Conservation (phyloP, 2,797 vertebrate genomes). For the Percopsis omiscomaycus region DNA sequence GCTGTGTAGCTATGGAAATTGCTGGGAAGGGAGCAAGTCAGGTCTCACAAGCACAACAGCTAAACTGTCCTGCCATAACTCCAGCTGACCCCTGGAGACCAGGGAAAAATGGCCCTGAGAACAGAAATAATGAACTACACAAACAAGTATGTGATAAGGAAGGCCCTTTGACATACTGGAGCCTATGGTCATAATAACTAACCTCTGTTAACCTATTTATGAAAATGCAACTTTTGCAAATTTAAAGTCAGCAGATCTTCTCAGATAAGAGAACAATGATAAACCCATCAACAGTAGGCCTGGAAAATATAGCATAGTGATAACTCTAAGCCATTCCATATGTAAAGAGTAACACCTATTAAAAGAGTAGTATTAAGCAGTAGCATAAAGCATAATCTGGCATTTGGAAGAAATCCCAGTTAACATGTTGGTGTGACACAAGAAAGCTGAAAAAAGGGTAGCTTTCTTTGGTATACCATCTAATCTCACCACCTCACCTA, state of each 20-base stretch:
- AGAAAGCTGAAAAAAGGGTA: no score
- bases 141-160: background rate
- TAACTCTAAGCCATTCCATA: background rate
- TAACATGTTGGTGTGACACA: no score
- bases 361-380: slow-evolving; percentile 9
- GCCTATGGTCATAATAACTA: slow-evolving; percentile 9
- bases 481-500: no score
- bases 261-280: background rate
- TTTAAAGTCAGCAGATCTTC: background rate
- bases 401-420: slow-evolving; percentile 5
- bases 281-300: slow-evolving; percentile 10
- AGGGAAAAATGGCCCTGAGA: background rate
- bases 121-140: background rate
- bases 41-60: background rate
- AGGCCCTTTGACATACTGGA: slow-evolving; percentile 6
- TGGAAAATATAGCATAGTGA: slow-evolving; percentile 13
- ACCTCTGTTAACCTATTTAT: slow-evolving; percentile 7
- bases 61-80: background rate
- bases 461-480: no score
- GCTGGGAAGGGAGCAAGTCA: background rate
- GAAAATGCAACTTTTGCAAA: slow-evolving; percentile 1
- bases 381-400: background rate
- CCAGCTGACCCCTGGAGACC: background rate
- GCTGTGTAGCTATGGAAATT: background rate
- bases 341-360: slow-evolving; percentile 4